Percentiles rank a stretch among this genome's conserved stretches.
phyloP scores from a whole-genome alignment of 2,888 invertebrate genomes.

The Melieria picta region DNA sequence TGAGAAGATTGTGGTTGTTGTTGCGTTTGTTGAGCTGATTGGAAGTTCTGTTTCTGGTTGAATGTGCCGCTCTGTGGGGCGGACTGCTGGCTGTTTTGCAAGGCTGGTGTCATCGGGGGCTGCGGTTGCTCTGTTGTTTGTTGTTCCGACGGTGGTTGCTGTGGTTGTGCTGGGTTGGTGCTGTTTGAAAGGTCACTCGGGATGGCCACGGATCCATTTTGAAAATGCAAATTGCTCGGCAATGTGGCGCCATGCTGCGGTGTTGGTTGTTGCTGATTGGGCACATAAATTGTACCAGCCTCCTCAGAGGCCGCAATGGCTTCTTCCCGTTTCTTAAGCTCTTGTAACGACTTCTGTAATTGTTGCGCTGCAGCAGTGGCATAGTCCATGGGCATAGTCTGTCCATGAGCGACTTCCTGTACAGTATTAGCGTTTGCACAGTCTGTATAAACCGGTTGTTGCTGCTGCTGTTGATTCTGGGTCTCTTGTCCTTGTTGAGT shows the following conservation, averaged over 20 bases:
- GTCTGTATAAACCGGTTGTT: slow-evolving; percentile 67
- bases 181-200: slow-evolving; percentile 38
- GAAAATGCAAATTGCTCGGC: slow-evolving; percentile 53
- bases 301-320: slow-evolving; percentile 51
- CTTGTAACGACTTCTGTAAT: slow-evolving; percentile 60
- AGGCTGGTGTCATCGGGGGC: slow-evolving; percentile 18
- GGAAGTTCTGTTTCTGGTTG: slow-evolving; percentile 13
- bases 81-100: background rate
- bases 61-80: background rate
- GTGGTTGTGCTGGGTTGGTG: slow-evolving; percentile 10
- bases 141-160: slow-evolving; percentile 31
- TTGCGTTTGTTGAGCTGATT: slow-evolving; percentile 40
- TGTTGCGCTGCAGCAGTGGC: slow-evolving; percentile 58
- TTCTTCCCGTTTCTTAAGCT: slow-evolving; percentile 58
- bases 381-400: slow-evolving; percentile 63
- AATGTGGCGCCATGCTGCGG: slow-evolving; percentile 59
- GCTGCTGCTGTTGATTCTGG: slow-evolving; percentile 65
- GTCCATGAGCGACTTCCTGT: slow-evolving; percentile 61
- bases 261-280: slow-evolving; percentile 25
- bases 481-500: slow-evolving; percentile 63
- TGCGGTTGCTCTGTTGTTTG: slow-evolving; percentile 26
- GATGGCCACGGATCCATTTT: slow-evolving; percentile 52
- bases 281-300: slow-evolving; percentile 43
- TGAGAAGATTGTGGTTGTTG: slow-evolving; percentile 35
- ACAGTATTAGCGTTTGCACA: slow-evolving; percentile 56